phyloP scores from a whole-genome alignment of 2,797 vertebrate genomes.

The Gymnoscopelus braueri region DNA sequence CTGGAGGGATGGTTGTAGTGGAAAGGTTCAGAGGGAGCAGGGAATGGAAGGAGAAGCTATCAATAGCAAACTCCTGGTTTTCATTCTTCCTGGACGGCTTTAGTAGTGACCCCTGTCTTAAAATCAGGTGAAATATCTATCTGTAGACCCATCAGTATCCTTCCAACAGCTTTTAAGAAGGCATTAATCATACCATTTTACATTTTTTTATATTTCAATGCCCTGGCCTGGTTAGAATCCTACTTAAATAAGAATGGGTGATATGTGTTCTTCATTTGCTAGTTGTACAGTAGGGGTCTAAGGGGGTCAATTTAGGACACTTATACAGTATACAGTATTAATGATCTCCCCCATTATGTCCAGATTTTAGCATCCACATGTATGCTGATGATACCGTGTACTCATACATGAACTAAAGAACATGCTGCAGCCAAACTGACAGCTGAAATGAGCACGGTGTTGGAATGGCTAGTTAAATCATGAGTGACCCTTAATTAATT shows the following conservation, averaged over 20 bases:
- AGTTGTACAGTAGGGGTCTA: too few relatives aligned
- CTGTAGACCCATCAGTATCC: neutral
- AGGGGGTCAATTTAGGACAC: neutral
- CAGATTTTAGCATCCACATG: neutral
- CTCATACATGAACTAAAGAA: neutral
- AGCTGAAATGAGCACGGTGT: conserved; percentile 4
- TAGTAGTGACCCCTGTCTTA: too few relatives aligned
- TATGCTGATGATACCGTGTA: neutral
- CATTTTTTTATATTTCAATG: neutral
- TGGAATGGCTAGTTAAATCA: conserved; percentile 1
- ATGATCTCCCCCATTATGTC: neutral
- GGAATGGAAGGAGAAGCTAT: neutral
- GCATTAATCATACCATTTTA: neutral
- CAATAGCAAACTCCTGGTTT: too few relatives aligned
- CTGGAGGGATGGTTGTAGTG: neutral
- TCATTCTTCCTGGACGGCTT: too few relatives aligned
- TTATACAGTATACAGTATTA: neutral
- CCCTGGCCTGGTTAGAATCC: neutral
- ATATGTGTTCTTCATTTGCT: neutral
- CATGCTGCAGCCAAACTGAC: conserved; percentile 8
- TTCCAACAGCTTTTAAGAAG: neutral
- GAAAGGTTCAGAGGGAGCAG: neutral
- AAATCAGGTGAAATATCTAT: too few relatives aligned
- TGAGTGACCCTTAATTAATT: neutral
- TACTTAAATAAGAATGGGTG: neutral